Evolutionary conservation across 2,113 vertebrate species (phyloP).

Genomic region (Eulemur rufifrons): DNA sequence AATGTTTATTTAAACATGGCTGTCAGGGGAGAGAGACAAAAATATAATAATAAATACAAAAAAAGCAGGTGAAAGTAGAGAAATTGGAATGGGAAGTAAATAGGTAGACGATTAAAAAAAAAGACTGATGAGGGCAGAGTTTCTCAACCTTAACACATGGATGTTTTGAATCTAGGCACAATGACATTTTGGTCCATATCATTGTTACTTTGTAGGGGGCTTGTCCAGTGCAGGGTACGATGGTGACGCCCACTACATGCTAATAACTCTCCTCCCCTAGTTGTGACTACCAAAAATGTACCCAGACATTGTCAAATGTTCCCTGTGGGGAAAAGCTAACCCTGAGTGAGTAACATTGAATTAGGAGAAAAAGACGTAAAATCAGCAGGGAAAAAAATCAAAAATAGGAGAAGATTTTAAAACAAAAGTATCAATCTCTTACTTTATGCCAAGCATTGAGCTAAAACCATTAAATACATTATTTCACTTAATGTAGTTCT

Average conservation of each 20-base stretch:
- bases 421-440: not conserved
- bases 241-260: not conserved
- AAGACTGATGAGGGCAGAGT: not conserved
- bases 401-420: not conserved
- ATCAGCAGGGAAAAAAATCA: fast-evolving
- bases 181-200: not conserved
- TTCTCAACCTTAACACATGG: not conserved
- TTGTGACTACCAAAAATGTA: not conserved
- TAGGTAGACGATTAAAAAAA: not conserved
- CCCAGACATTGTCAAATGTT: not conserved
- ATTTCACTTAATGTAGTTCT: not conserved
- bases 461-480: not conserved
- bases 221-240: not conserved
- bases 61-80: not conserved
- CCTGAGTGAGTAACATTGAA: not conserved
- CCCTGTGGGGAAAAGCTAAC: too few relatives aligned
- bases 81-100: not conserved
- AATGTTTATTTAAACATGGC: not conserved
- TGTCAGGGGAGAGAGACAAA: not conserved
- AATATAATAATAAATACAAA: not conserved
- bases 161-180: not conserved
- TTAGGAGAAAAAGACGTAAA: not conserved
- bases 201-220: not conserved
- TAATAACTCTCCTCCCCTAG: not conserved
- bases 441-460: not conserved